Evolutionary conservation across 2,888 invertebrate genomes (phyloP).

Genomic region (Ormyrus labotus): DNA sequence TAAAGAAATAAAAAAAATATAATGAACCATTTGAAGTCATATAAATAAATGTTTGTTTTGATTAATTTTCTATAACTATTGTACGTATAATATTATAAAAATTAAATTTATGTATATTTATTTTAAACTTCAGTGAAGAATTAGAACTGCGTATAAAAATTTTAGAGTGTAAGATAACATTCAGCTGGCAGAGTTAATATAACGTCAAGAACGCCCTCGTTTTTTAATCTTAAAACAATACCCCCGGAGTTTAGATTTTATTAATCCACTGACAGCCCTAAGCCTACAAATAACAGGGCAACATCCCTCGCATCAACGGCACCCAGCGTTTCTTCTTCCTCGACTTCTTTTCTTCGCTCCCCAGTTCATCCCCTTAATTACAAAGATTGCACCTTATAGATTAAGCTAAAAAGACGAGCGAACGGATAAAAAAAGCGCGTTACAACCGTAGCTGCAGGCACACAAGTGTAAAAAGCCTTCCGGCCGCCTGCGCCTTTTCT

Average conservation of each 20-base stretch:
- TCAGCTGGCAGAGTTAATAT: constrained; percentile 1
- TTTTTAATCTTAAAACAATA: constrained; percentile 48
- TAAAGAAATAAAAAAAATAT: too few relatives aligned
- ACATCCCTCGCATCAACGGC: constrained; percentile 9
- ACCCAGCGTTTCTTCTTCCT: not conserved
- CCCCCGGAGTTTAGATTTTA: constrained; percentile 39
- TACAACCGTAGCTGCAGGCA: too few relatives aligned
- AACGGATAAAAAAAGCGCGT: not conserved
- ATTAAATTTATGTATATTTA: too few relatives aligned
- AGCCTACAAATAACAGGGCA: constrained; percentile 29
- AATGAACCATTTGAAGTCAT: too few relatives aligned
- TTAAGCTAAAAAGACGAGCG: constrained; percentile 3
- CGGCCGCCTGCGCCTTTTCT: constrained; percentile 25
- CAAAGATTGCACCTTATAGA: constrained; percentile 45
- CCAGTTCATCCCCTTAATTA: constrained; percentile 49
- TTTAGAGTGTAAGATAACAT: too few relatives aligned
- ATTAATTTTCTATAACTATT: too few relatives aligned
- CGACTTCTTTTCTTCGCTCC: constrained; percentile 29
- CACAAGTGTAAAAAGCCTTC: not conserved
- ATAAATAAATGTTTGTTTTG: too few relatives aligned
- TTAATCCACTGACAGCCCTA: constrained; percentile 38
- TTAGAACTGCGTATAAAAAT: too few relatives aligned
- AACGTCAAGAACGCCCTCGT: not conserved
- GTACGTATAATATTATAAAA: too few relatives aligned
- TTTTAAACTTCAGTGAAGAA: too few relatives aligned